Percentiles rank a stretch among this genome's conserved stretches.
phyloP scores from a whole-genome alignment of 2,888 invertebrate genomes.

The Lepeophtheirus nordmannii region DNA sequence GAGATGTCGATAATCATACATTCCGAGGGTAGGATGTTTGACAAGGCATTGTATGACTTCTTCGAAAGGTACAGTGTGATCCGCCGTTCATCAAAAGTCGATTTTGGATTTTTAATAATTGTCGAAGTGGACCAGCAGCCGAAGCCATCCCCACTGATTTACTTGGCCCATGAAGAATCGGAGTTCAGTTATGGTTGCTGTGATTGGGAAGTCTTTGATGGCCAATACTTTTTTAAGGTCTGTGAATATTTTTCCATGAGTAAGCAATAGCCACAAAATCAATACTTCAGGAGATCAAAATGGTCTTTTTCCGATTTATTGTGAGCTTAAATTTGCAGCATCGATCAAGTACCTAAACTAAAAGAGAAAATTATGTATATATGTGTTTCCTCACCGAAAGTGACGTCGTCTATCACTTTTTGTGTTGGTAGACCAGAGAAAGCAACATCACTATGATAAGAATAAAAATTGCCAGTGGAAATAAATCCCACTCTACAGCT shows the following conservation, averaged over 20 bases:
- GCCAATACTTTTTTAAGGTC: slow-evolving; percentile 19
- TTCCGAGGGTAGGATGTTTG: background rate
- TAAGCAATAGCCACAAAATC: background rate
- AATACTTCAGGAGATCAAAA: background rate
- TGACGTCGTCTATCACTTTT: background rate
- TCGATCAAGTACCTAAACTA: background rate
- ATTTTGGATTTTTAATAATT: slow-evolving; percentile 12
- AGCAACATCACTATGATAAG: background rate
- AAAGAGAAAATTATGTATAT: no score
- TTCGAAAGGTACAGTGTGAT: slow-evolving; percentile 10
- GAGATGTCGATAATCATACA: slow-evolving; percentile 5
- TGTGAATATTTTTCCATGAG: background rate
- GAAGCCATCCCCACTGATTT: slow-evolving; percentile 20
- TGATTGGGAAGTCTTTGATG: slow-evolving; percentile 23
- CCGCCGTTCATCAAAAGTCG: slow-evolving; percentile 14
- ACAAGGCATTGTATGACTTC: slow-evolving; percentile 19
- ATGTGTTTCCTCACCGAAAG: no score
- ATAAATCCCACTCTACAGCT: slow-evolving; percentile 3
- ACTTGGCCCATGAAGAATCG: slow-evolving; percentile 24
- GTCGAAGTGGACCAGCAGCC: slow-evolving; percentile 15
- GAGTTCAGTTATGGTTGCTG: slow-evolving; percentile 21
- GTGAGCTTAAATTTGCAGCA: background rate
- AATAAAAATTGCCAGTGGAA: background rate
- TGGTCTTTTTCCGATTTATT: background rate
- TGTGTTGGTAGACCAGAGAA: background rate